Evolutionary conservation across 2,888 invertebrate genomes (phyloP).

Genomic region (Lasius platythorax): DNA sequence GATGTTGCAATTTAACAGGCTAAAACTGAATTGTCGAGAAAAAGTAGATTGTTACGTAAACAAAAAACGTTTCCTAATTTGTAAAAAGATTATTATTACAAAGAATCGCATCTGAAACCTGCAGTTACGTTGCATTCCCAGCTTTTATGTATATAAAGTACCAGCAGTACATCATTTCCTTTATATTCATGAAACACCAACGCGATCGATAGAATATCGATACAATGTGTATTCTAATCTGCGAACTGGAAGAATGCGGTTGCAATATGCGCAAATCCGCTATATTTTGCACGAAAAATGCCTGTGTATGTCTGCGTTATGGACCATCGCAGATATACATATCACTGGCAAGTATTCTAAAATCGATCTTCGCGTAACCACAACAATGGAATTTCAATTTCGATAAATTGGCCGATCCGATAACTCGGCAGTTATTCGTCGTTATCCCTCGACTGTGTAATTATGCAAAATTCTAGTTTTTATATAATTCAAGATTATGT

Average conservation of each 20-base stretch:
- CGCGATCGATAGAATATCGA: conserved; percentile 26
- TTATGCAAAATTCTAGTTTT: conserved; percentile 1
- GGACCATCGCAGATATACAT: not conserved
- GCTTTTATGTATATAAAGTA: not conserved
- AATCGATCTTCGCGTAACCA: not conserved
- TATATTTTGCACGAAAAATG: not conserved
- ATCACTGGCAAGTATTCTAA: not conserved
- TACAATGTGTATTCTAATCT: conserved; percentile 20
- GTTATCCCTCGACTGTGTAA: not conserved
- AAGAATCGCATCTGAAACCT: not conserved
- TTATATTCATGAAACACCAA: not conserved
- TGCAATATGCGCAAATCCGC: not conserved
- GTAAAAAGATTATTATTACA: not conserved
- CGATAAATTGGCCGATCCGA: not conserved
- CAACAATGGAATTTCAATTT: conserved; percentile 26
- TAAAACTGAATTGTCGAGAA: not conserved
- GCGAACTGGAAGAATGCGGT: not conserved
- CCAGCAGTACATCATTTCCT: not conserved
- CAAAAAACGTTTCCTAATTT: not conserved
- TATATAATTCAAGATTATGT: not conserved
- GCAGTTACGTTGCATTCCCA: not conserved
- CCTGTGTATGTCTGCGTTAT: not conserved
- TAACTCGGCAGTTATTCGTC: not conserved
- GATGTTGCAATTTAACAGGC: no score
- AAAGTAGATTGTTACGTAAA: not conserved